These are phyloP conservation scores for Cantharis rustica DNA, from an alignment of 2,888 invertebrate species.

Conservation along the genomic window DNA sequence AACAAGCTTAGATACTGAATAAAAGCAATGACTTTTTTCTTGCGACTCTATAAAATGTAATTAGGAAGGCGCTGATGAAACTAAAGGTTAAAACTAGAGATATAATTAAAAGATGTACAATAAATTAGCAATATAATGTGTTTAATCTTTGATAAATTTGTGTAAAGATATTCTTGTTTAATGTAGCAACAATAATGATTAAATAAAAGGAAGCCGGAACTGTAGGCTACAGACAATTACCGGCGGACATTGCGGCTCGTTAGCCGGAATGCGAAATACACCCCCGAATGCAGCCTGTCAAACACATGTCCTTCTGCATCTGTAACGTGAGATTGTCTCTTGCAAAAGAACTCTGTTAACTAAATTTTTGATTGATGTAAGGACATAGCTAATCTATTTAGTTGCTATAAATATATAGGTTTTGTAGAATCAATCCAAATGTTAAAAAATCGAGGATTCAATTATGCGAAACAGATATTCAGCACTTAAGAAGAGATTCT, in stretches of 20 bases:
- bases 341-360: not conserved
- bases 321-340: slow-evolving; percentile 20
- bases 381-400: not conserved
- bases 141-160: not conserved
- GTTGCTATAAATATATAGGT: not conserved
- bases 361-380: not conserved
- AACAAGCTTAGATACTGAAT: not conserved
- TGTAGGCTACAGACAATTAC: slow-evolving; percentile 42
- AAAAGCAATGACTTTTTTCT: not conserved
- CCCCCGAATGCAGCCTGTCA: slow-evolving; percentile 43
- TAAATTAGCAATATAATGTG: not conserved
- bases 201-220: slow-evolving; percentile 8
- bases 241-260: slow-evolving; percentile 46
- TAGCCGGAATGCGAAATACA: slow-evolving; percentile 45
- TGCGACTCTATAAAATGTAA: not conserved
- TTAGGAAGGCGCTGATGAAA: not conserved
- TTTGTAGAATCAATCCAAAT: not conserved
- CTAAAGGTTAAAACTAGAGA: not conserved
- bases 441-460: not conserved
- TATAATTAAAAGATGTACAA: not conserved
- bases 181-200: not conserved
- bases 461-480: not conserved
- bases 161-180: not conserved
- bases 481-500: not conserved
- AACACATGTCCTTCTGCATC: slow-evolving; percentile 43